Evolutionary conservation across 2,113 vertebrate genomes (phyloP).

Genomic region (Psilopogon haemacephalus): DNA sequence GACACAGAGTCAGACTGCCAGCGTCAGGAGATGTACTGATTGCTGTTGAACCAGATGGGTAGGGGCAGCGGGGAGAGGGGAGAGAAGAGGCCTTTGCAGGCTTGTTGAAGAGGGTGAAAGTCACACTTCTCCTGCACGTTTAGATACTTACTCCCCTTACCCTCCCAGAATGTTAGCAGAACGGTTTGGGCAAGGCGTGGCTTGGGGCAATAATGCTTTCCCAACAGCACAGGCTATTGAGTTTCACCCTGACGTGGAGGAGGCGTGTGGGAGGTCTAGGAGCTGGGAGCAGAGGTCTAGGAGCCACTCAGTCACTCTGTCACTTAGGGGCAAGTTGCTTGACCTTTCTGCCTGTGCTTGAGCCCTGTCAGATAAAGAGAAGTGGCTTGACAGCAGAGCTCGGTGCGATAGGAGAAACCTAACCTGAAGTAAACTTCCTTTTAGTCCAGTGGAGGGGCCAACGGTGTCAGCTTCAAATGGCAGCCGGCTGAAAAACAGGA

Average conservation of each 20-base stretch:
- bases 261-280: constrained; percentile 23
- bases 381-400: not conserved
- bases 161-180: fast-evolving
- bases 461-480: not conserved
- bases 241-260: not conserved
- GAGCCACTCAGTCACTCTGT: constrained; percentile 48
- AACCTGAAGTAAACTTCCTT: not conserved
- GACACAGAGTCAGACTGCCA: not conserved
- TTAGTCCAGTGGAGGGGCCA: constrained; percentile 13
- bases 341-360: constrained; percentile 10
- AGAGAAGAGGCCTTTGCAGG: not conserved
- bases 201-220: not conserved
- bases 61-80: too few relatives aligned
- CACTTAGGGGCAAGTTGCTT: constrained; percentile 35
- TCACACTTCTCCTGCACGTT: not conserved
- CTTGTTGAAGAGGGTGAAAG: constrained; percentile 4
- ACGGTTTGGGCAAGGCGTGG: not conserved
- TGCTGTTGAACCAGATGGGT: constrained; percentile 2
- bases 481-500: not conserved
- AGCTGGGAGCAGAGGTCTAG: constrained; percentile 31
- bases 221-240: not conserved
- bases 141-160: not conserved
- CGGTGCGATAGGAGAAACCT: not conserved
- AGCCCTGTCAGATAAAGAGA: not conserved
- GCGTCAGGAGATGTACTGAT: not conserved